These are phyloP conservation scores for Bradynema listronoti DNA, from an alignment of 1,140 invertebrate genomes.

Conservation along the genomic window DNA sequence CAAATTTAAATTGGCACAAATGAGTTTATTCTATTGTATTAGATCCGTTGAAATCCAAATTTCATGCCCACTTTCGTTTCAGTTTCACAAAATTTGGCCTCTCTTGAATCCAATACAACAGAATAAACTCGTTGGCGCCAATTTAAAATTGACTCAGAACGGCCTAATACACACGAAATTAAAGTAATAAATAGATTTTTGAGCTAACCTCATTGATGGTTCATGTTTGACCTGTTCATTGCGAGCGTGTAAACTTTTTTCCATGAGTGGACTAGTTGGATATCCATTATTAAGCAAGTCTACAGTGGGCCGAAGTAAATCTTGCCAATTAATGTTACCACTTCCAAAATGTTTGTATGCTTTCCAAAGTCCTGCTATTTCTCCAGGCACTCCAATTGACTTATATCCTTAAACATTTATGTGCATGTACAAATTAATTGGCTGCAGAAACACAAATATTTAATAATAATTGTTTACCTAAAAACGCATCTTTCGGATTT, in stretches of 20 bases:
- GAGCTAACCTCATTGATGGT: conserved; percentile 32
- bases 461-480: conserved; percentile 30
- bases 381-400: conserved; percentile 66
- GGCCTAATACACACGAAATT: too few relatives aligned
- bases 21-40: too few relatives aligned
- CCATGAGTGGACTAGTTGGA: conserved; percentile 66
- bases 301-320: conserved; percentile 71
- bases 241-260: conserved; percentile 63
- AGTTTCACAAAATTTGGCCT: too few relatives aligned
- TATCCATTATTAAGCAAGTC: conserved; percentile 61
- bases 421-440: too few relatives aligned
- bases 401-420: conserved; percentile 35
- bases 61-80: too few relatives aligned
- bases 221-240: conserved; percentile 50
- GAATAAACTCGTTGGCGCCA: too few relatives aligned
- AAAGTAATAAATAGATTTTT: conserved; percentile 32
- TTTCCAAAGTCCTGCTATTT: conserved; percentile 76
- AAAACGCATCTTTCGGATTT: conserved; percentile 60
- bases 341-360: conserved; percentile 72
- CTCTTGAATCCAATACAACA: too few relatives aligned
- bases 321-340: conserved; percentile 69
- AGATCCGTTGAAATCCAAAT: too few relatives aligned
- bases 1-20: too few relatives aligned
- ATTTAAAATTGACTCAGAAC: too few relatives aligned
- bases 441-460: too few relatives aligned